Evolutionary conservation across 1,140 invertebrate species (phyloP).

Genomic region (roundworm (Caenorhabditis elegans)): DNA sequence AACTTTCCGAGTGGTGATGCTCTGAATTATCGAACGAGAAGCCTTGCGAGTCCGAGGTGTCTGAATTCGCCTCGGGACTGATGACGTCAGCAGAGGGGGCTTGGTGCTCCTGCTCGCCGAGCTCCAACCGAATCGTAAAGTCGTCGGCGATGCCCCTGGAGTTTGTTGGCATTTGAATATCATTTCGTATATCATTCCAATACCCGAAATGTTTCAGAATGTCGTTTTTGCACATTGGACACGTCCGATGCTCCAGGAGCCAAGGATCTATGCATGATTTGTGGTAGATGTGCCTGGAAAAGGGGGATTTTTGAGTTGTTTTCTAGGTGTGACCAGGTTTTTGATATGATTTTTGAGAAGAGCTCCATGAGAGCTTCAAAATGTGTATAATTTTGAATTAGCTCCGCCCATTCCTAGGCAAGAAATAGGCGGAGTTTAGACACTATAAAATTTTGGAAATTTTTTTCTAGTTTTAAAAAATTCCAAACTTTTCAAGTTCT

Average conservation of each 20-base stretch:
- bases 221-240: conserved; percentile 93
- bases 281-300: conserved; percentile 83
- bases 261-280: conserved; percentile 91
- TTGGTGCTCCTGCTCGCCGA: background rate
- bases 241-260: conserved; percentile 86
- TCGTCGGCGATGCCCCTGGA: background rate
- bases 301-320: too few relatives aligned
- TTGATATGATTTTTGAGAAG: too few relatives aligned
- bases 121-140: background rate
- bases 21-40: conserved; percentile 11
- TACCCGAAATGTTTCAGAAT: conserved; percentile 84
- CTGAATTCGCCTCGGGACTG: background rate
- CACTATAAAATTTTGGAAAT: too few relatives aligned
- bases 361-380: too few relatives aligned
- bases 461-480: too few relatives aligned
- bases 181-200: conserved; percentile 14
- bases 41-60: background rate
- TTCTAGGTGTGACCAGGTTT: background rate
- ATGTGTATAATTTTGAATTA: too few relatives aligned
- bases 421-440: too few relatives aligned
- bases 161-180: background rate
- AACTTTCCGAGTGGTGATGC: background rate
- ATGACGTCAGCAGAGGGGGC: background rate
- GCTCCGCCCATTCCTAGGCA: too few relatives aligned
- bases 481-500: too few relatives aligned